A percentile compares a stretch with the other conserved stretches of the same genome.
Conservation (phyloP, 2,888 invertebrate species). For the Cheilosia variabilis region DNA sequence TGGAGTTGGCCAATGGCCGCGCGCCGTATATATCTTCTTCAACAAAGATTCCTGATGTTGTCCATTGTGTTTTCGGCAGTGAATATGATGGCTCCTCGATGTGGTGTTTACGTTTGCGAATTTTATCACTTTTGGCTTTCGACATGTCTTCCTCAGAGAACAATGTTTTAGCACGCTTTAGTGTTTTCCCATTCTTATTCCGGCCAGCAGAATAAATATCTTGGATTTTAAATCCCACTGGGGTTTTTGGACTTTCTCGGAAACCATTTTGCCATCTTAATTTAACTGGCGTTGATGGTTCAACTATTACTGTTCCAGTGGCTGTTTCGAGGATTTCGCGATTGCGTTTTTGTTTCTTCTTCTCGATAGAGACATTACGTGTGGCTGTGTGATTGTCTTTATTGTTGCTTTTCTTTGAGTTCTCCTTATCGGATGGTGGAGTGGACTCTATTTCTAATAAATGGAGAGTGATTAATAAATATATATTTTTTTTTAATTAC, state of each 20-base stretch:
- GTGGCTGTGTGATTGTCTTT: not conserved
- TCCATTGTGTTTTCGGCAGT: slow-evolving; percentile 78
- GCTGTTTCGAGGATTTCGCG: slow-evolving; percentile 72
- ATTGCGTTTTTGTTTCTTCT: slow-evolving; percentile 31
- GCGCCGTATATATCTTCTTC: slow-evolving; percentile 75
- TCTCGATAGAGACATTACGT: not conserved
- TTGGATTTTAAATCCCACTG: slow-evolving; percentile 77
- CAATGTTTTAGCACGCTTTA: slow-evolving; percentile 32
- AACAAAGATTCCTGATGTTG: slow-evolving; percentile 77
- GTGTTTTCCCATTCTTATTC: slow-evolving; percentile 48
- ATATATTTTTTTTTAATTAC: not conserved
- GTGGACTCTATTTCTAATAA: slow-evolving; percentile 35
- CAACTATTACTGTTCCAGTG: slow-evolving; percentile 80
- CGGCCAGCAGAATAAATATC: slow-evolving; percentile 72
- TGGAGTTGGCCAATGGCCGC: slow-evolving; percentile 39
- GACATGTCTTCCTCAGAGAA: slow-evolving; percentile 42
- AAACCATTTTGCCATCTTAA: slow-evolving; percentile 76
- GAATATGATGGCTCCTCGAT: slow-evolving; percentile 64
- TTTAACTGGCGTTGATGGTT: slow-evolving; percentile 79
- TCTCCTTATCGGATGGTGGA: slow-evolving; percentile 66
- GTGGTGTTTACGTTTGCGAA: slow-evolving; percentile 72
- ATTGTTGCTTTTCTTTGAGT: slow-evolving; percentile 42
- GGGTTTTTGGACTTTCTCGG: slow-evolving; percentile 79
- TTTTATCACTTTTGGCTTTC: slow-evolving; percentile 14
- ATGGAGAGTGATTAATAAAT: not conserved